These are phyloP conservation scores for Cryptotis parvus DNA, from an alignment of 2,113 vertebrate species.

Conservation along the genomic window DNA sequence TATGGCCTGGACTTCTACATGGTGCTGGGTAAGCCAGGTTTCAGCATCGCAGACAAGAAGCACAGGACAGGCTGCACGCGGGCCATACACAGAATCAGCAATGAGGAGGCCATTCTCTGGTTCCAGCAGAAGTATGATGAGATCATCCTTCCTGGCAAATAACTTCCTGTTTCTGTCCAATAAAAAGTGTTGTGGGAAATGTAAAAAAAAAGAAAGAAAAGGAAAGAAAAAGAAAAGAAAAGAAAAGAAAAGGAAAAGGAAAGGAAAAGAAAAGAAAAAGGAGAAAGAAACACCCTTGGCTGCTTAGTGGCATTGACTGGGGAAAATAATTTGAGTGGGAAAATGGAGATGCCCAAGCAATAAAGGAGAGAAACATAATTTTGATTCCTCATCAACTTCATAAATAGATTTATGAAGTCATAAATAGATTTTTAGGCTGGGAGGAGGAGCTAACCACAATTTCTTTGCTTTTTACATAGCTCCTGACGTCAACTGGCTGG, in stretches of 20 bases:
- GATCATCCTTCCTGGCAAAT: conserved; percentile 99
- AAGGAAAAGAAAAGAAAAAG: too few relatives aligned
- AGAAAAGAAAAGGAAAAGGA: too few relatives aligned
- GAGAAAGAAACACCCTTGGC: too few relatives aligned
- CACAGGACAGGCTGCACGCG: conserved; percentile 96
- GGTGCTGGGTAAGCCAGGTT: conserved; percentile 98
- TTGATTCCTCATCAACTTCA: background rate
- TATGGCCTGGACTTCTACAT: conserved; percentile 99
- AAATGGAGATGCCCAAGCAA: background rate
- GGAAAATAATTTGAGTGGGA: too few relatives aligned
- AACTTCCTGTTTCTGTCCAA: conserved; percentile 87
- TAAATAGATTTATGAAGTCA: too few relatives aligned
- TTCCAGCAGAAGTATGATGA: conserved; percentile 99
- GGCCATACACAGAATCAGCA: conserved; percentile 97
- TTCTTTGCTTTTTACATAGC: background rate
- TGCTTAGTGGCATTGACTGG: background rate
- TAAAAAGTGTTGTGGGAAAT: conserved; percentile 82
- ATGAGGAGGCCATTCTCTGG: conserved; percentile 99
- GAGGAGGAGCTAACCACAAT: background rate
- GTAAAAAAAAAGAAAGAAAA: too few relatives aligned
- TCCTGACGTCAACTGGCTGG: background rate
- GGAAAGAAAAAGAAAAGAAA: too few relatives aligned
- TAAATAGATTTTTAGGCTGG: too few relatives aligned
- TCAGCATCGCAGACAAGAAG: conserved; percentile 99
- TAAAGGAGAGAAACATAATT: background rate